Percentiles rank a stretch among this genome's conserved stretches.
phyloP scores from a whole-genome alignment of 2,797 vertebrate species.

The Chelmon rostratus region DNA sequence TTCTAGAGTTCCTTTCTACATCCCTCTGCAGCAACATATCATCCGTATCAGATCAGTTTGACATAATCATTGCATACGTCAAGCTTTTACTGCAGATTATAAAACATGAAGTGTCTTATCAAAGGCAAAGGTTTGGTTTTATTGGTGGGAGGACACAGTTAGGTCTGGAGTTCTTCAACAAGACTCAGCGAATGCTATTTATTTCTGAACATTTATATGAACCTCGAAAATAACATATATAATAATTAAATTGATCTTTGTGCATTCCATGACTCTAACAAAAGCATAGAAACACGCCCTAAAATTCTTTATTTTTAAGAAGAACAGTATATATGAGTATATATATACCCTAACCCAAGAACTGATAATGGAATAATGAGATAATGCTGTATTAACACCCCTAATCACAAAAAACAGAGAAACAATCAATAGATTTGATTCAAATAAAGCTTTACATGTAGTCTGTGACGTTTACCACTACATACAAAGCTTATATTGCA shows the following conservation, averaged over 20 bases:
- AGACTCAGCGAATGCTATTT: background rate
- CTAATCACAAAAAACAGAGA: too few species aligned
- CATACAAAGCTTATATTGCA: background rate
- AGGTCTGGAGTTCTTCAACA: background rate
- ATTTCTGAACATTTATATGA: background rate
- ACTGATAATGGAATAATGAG: too few species aligned
- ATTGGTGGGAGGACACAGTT: background rate
- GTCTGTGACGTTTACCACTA: background rate
- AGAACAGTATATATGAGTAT: too few species aligned
- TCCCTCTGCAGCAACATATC: conserved; percentile 37
- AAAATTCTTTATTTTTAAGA: background rate
- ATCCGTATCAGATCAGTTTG: conserved; percentile 10
- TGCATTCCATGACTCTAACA: background rate
- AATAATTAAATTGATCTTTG: background rate
- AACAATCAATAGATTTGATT: too few species aligned
- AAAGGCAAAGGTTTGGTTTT: conserved; percentile 5
- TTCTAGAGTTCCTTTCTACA: conserved; percentile 13
- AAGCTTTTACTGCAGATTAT: conserved; percentile 5
- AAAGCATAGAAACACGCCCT: background rate
- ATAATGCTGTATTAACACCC: background rate
- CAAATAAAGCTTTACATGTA: too few species aligned
- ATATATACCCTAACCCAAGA: too few species aligned
- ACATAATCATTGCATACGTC: conserved; percentile 11
- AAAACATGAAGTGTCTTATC: conserved; percentile 10
- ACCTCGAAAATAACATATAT: background rate